These are phyloP conservation scores for Emydocephalus ijimae DNA, from an alignment of 2,113 vertebrate species.

Conservation along the genomic window DNA sequence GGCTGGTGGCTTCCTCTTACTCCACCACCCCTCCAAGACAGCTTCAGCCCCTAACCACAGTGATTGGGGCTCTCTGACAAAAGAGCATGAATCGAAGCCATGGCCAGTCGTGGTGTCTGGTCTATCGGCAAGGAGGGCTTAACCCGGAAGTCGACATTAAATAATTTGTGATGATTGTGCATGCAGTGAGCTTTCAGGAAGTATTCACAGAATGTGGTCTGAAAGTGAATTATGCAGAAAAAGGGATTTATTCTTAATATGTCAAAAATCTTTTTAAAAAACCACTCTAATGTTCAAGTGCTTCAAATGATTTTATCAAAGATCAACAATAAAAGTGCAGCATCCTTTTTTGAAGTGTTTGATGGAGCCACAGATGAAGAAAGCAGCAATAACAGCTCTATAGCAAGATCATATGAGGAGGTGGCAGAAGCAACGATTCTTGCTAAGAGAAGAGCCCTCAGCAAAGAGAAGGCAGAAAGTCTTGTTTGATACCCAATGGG, in stretches of 20 bases:
- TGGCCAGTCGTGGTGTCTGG: accelerated
- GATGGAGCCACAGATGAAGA: background rate
- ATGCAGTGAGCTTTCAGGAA: background rate
- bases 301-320: background rate
- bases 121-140: too few relatives aligned
- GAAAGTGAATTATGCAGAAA: background rate
- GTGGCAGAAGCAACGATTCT: background rate
- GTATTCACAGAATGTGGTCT: background rate
- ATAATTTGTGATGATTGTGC: background rate
- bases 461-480: background rate
- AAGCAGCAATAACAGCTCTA: background rate
- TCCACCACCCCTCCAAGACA: too few relatives aligned
- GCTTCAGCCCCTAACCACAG: too few relatives aligned
- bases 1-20: too few relatives aligned
- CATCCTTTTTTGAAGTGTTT: background rate
- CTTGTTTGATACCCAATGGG: background rate
- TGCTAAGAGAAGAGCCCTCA: background rate
- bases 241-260: background rate
- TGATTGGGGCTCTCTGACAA: too few relatives aligned
- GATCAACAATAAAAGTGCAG: background rate
- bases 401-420: background rate
- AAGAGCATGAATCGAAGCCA: too few relatives aligned
- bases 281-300: background rate
- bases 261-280: background rate
- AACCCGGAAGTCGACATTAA: background rate